phyloP scores from a whole-genome alignment of 2,113 vertebrate species.

The Sturnus vulgaris region DNA sequence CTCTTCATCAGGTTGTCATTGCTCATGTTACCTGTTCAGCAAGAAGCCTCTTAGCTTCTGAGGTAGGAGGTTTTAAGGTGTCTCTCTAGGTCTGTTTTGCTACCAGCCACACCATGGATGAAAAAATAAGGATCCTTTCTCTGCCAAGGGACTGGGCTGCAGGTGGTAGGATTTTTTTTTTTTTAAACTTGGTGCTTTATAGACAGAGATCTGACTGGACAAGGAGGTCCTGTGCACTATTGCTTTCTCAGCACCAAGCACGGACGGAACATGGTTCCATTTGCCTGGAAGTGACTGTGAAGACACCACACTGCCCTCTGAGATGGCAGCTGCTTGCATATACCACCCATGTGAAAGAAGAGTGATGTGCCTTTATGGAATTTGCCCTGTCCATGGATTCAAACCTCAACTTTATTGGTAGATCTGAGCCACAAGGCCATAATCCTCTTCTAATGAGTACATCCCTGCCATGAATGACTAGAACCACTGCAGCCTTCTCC shows the following conservation, averaged over 20 bases:
- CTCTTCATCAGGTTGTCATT: background rate
- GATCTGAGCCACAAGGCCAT: background rate
- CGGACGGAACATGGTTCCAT: background rate
- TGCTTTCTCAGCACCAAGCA: background rate
- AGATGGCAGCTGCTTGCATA: background rate
- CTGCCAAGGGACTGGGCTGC: background rate
- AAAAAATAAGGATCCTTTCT: background rate
- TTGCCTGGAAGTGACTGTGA: background rate
- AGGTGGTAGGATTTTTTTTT: background rate
- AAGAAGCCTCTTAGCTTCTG: background rate
- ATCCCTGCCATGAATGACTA: background rate
- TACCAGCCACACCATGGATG: background rate
- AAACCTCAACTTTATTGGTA: background rate
- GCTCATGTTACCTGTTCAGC: background rate
- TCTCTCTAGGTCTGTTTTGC: background rate
- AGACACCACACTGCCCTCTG: background rate
- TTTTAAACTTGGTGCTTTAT: background rate
- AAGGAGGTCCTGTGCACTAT: background rate
- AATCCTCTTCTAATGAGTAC: background rate
- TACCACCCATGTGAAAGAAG: background rate
- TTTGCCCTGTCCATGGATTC: background rate
- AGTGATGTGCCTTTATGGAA: background rate
- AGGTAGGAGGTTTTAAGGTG: background rate
- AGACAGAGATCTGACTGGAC: background rate
- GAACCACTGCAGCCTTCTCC: background rate